Conservation (phyloP, 2,797 vertebrate species). For the Crax fasciolata region DNA sequence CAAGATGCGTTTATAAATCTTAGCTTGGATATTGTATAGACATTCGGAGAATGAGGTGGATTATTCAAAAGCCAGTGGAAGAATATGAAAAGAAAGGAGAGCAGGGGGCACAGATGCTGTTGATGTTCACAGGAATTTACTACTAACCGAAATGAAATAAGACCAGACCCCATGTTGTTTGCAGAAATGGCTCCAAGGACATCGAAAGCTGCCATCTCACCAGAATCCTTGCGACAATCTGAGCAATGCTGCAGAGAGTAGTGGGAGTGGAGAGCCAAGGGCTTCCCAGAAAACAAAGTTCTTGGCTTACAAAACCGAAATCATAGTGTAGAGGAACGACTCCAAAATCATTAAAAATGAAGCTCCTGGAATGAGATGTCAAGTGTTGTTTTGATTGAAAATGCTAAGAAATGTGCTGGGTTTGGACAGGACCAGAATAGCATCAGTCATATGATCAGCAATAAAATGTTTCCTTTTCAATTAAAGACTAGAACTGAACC, state of each 20-base stretch:
- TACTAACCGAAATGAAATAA: background rate
- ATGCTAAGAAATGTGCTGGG: background rate
- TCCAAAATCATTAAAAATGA: conserved; percentile 26
- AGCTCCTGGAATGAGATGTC: background rate
- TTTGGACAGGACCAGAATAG: background rate
- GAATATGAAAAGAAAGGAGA: background rate
- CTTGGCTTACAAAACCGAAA: background rate
- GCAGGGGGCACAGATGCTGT: background rate
- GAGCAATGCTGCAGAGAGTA: background rate
- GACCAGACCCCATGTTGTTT: background rate
- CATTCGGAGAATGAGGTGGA: background rate
- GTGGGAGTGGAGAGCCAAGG: background rate
- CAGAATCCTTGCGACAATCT: background rate
- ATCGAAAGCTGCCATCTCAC: background rate
- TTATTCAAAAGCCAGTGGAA: background rate
- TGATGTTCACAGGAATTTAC: background rate
- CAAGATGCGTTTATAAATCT: background rate
- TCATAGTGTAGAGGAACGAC: background rate
- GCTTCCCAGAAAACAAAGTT: conserved; percentile 27
- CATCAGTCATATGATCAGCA: background rate
- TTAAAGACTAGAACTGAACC: background rate
- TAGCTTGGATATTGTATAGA: rapidly evolving
- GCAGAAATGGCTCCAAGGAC: background rate
- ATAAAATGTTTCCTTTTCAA: background rate
- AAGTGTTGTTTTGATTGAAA: background rate